Evolutionary conservation across 2,113 vertebrate genomes (phyloP).

Genomic region (Dermatemys mawii): DNA sequence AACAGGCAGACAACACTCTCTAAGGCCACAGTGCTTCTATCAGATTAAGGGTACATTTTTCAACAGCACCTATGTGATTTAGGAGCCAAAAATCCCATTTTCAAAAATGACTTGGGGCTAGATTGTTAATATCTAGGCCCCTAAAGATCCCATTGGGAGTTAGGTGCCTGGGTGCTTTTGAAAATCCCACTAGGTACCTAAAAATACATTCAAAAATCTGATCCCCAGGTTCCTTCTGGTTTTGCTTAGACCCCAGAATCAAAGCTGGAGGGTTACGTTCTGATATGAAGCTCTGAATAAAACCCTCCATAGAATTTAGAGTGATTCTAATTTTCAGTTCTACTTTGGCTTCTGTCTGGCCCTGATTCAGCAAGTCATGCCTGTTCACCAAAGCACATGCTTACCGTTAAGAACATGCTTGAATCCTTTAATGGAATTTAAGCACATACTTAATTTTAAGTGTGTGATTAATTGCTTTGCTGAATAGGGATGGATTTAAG

Average conservation of each 20-base stretch:
- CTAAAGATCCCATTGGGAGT: neutral
- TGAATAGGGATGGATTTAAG: neutral
- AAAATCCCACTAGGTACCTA: neutral
- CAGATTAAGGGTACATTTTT: neutral
- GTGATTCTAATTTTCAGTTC: neutral
- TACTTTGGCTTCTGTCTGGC: neutral
- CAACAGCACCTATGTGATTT: neutral
- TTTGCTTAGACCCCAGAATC: neutral
- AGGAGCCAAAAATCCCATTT: neutral
- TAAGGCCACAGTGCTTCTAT: neutral
- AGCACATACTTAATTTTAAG: neutral
- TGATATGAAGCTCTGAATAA: neutral
- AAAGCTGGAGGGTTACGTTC: neutral
- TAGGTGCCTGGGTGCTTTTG: neutral
- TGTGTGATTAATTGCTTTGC: neutral
- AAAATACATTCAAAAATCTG: conserved; percentile 25
- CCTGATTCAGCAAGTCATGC: neutral
- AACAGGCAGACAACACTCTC: neutral
- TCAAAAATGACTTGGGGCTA: neutral
- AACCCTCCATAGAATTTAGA: neutral
- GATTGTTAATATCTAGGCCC: neutral
- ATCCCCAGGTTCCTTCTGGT: neutral
- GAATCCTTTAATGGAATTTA: neutral
- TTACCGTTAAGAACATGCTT: conserved; percentile 33
- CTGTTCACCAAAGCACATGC: conserved; percentile 20